Evolutionary conservation across 2,888 invertebrate genomes (phyloP), one percentile per base, ranked within the genome.

Genomic region (Phyto melanocephala): DNA sequence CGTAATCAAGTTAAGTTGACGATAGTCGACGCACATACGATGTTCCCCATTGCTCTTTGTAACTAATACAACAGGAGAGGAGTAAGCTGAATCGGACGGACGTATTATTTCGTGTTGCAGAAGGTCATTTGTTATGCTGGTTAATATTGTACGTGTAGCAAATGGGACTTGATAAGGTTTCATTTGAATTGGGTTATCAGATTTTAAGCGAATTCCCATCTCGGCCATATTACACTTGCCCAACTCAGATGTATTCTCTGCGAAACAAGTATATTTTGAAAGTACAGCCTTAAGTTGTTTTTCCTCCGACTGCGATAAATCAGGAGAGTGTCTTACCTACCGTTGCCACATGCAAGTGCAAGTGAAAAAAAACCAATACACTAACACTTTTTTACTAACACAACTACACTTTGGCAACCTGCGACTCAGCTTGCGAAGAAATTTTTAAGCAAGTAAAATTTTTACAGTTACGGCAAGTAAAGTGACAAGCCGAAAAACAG

Each of bases 11-110:
- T 81, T 81, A 6, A 81, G 35, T 1, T 6, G 40, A 3, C 79
- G 20, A 33, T 76, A 45, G 80, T 71, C 37, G 75, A n/a, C n/a
- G n/a, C n/a, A n/a, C n/a, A n/a, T n/a, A n/a, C n/a, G n/a, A n/a
- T n/a, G n/a, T n/a, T n/a, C 83, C 5, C 71, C 75, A 28, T 85
- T 79, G 24, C 70, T 81, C 47, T 84, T 85, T 10, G 80, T 70
- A 0, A 83, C 82, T 20, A 84, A 28, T 1, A 82, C 80, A 6
- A 83, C 56, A 6, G 52, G 56, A 1, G 77, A 67, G 6, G 81
- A 67, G 35, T 83, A 84, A 10, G 65, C 17, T 3, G 77, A 84
- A 1, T 76, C 35, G 0, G 82, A 82, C 13, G 70, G 67, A 2
- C 71, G 72, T 8, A 85, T 80, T 7, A 85, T 83, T 17, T 74